A percentile compares a stretch with the other conserved stretches of the same genome.
phyloP scores from a whole-genome alignment of 1,140 invertebrate species.

The Plodia interpunctella region DNA sequence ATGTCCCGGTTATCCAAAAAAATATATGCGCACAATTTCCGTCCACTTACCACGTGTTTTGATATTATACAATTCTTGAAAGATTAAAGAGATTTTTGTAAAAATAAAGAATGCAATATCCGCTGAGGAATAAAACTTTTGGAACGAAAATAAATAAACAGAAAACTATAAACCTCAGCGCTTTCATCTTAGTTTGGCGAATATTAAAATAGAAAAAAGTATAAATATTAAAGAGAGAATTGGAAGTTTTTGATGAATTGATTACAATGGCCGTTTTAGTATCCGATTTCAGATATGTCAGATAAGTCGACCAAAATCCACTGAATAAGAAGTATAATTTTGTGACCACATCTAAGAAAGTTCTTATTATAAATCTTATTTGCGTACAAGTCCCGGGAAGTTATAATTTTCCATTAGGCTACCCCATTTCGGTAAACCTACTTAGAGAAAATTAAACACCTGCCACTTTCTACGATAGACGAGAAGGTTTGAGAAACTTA shows the following conservation, averaged over 20 bases:
- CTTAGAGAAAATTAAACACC: conserved; percentile 6
- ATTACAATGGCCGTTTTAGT: too few species aligned
- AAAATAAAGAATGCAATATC: conserved; percentile 4
- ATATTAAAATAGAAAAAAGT: conserved; percentile 11
- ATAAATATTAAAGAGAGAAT: too few species aligned
- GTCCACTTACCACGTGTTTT: conserved; percentile 5
- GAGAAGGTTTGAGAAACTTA: neutral
- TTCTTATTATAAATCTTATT: neutral
- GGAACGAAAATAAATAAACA: neutral
- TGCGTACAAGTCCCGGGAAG: conserved; percentile 15
- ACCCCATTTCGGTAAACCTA: conserved; percentile 9
- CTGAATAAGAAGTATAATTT: too few species aligned
- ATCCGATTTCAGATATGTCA: too few species aligned
- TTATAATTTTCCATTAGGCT: conserved; percentile 43
- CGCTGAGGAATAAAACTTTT: neutral
- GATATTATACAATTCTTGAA: conserved; percentile 6
- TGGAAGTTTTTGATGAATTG: too few species aligned
- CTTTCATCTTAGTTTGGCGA: neutral
- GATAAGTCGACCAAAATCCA: too few species aligned
- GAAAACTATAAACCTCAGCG: neutral
- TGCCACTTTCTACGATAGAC: conserved; percentile 8
- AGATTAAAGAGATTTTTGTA: conserved; percentile 7
- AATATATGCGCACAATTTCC: conserved; percentile 11
- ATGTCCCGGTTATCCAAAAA: conserved; percentile 6
- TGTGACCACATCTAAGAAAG: too few species aligned